These are phyloP conservation scores for Gibbula magus DNA, from an alignment of 2,888 invertebrate genomes.

Conservation along the genomic window DNA sequence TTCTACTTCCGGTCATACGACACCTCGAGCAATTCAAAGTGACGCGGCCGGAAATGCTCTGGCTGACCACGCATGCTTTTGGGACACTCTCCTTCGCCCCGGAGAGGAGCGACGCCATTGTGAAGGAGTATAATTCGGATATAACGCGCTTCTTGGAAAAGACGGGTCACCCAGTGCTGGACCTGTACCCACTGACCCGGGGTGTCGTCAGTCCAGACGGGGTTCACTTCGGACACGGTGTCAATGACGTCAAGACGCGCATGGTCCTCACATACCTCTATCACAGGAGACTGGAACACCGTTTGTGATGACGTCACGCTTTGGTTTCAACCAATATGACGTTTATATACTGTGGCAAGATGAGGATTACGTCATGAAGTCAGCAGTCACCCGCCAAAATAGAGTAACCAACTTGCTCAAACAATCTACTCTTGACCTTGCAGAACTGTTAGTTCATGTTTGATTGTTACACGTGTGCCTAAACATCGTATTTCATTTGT, in stretches of 20 bases:
- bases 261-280: neutral
- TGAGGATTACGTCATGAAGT: too few relatives aligned
- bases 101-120: too few relatives aligned
- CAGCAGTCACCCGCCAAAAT: too few relatives aligned
- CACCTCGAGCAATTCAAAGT: neutral
- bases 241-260: neutral
- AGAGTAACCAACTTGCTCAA: too few relatives aligned
- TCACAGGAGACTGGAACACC: neutral
- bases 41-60: neutral
- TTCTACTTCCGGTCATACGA: neutral
- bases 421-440: too few relatives aligned
- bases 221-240: constrained; percentile 6
- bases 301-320: too few relatives aligned
- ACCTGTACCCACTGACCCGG: neutral
- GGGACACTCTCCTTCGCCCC: neutral
- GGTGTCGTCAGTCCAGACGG: constrained; percentile 15
- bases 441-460: too few relatives aligned
- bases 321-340: too few relatives aligned
- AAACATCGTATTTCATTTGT: too few relatives aligned
- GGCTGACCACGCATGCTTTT: neutral
- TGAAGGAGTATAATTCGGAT: too few relatives aligned
- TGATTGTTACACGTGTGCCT: too few relatives aligned
- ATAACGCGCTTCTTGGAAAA: neutral
- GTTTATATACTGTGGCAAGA: too few relatives aligned
- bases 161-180: neutral